Conservation (phyloP, 2,888 invertebrate genomes). For the Oligia strigilis region DNA sequence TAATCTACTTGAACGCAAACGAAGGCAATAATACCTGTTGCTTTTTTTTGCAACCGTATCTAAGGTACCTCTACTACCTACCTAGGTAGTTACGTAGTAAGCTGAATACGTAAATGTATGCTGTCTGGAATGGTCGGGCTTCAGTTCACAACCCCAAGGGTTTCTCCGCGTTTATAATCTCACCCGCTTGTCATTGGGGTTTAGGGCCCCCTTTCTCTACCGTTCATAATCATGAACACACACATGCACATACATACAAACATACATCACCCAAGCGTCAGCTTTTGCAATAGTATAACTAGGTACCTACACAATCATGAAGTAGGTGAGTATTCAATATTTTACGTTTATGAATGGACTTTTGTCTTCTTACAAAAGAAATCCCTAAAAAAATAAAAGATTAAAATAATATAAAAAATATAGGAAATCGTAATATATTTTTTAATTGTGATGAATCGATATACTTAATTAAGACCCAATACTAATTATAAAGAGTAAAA, state of each 20-base stretch:
- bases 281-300: conserved; percentile 1
- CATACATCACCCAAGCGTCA: background rate
- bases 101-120: conserved; percentile 3
- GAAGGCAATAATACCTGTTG: background rate
- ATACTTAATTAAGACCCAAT: too few species aligned
- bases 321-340: background rate
- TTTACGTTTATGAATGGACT: too few species aligned
- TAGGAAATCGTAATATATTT: background rate
- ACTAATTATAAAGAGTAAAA: background rate
- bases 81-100: background rate
- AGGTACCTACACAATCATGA: background rate
- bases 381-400: background rate
- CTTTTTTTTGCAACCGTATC: background rate
- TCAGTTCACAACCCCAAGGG: conserved; percentile 30
- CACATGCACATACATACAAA: background rate
- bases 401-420: background rate
- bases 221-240: conserved; percentile 4
- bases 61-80: background rate
- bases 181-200: conserved; percentile 37
- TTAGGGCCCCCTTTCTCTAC: conserved; percentile 13
- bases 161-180: conserved; percentile 37
- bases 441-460: too few species aligned
- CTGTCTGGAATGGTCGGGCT: conserved; percentile 19
- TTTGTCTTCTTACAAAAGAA: background rate
- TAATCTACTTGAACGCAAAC: background rate